These are phyloP conservation scores for Nasua narica DNA, from an alignment of 2,797 vertebrate genomes.

Conservation along the genomic window DNA sequence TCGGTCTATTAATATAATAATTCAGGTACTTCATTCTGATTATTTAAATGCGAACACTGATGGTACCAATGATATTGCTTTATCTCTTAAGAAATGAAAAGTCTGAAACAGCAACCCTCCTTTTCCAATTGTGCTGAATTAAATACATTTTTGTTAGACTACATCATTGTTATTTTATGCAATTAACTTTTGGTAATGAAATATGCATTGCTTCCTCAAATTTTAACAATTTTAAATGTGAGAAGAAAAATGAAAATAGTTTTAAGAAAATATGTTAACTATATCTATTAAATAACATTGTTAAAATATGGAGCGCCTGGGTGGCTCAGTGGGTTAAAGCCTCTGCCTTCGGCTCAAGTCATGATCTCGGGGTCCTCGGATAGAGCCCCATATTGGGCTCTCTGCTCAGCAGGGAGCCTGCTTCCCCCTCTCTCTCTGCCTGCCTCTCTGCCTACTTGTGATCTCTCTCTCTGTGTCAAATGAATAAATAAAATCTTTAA, in stretches of 20 bases:
- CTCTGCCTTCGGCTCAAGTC: no score
- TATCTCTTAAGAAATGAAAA: neutral
- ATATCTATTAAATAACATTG: neutral
- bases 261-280: neutral
- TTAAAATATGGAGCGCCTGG: no score
- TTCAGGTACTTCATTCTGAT: neutral
- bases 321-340: no score
- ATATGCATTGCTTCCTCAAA: neutral
- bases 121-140: neutral
- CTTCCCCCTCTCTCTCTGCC: no score
- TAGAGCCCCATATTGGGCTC: no score
- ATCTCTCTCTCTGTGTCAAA: no score
- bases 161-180: neutral
- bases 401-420: no score
- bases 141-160: constrained; percentile 16
- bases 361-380: no score
- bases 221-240: neutral
- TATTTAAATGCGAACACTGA: neutral
- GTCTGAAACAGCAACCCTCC: neutral
- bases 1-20: neutral
- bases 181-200: neutral
- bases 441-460: no score
- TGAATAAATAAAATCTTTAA: no score
- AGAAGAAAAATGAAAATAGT: neutral
- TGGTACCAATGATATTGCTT: neutral